Base-by-base conservation (phyloP, 2,888 invertebrate genomes). In the Dendrolimus houi region DNA sequence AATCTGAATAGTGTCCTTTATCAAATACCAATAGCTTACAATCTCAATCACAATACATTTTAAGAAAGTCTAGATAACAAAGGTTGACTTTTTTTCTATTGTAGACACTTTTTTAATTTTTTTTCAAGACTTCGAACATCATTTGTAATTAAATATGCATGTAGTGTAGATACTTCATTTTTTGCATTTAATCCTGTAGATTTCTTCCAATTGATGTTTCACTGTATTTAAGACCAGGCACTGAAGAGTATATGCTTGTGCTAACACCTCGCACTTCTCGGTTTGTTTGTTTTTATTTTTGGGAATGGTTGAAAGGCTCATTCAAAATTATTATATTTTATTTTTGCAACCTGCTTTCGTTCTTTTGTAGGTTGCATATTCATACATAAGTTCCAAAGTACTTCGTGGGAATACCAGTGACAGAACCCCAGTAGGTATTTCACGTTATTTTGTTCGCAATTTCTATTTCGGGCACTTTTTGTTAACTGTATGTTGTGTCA, bases 391-490 rank as follows among this genome's bases (percentile, higher is more conserved):
- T 85, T 81, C 81, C 73, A 77, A 85, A 81, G 77, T 79, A 81
- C 80, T 77, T 57, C 84, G 85, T 64, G 82, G 79, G 77, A 81
- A 79, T 73, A 68, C 91, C 89, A 87, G 91, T 91, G 95, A 94
- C 82, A 90, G 87, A 74, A 92, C 93, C 70, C 94, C 94, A 88
- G 94, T 95, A 94, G 92, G 94, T 94, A 94, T 93, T 92, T 70
- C 68, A 67, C 72, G 80, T 79, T 77, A 69, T 76, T 72, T 74
- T 76, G 76, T 72, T 10, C 47, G 6, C 9, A 47, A 9, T 47
- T 47, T 10, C 8, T 9, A 12, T 47, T 47, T 12, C 9, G 47
- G 9, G 47, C 47, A 47, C 47, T 47, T 10, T 69, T 70, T 70
- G 65, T 75, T 75, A 63, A 60, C 55, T 68, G 55, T 42, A n/a